These are phyloP conservation scores for Tubulanus polymorphus DNA, from an alignment of 2,888 invertebrate species.

Conservation along the genomic window DNA sequence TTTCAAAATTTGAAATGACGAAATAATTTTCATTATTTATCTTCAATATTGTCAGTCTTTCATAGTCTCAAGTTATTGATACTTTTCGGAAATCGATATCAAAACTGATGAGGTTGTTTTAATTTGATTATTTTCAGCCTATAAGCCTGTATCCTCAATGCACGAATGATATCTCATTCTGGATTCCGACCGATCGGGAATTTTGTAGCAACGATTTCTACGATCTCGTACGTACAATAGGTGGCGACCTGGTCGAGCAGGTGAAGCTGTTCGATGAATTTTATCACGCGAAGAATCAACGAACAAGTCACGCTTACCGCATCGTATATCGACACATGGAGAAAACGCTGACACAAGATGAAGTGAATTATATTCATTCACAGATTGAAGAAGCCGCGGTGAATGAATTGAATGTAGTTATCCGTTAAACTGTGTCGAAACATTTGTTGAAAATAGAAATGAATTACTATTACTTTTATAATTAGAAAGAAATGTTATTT, in stretches of 20 bases:
- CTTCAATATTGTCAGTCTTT: too few relatives aligned
- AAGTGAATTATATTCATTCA: conserved; percentile 80
- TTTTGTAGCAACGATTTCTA: conserved; percentile 60
- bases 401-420: conserved; percentile 55
- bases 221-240: conserved; percentile 82
- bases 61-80: too few relatives aligned
- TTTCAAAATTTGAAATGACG: too few relatives aligned
- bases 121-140: conserved; percentile 60
- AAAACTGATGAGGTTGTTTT: too few relatives aligned
- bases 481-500: too few relatives aligned
- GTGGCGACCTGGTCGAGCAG: conserved; percentile 92
- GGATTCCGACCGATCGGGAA: conserved; percentile 71
- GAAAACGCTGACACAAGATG: conserved; percentile 76
- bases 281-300: conserved; percentile 74
- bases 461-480: too few relatives aligned
- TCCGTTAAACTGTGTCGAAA: too few relatives aligned
- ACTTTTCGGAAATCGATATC: too few relatives aligned
- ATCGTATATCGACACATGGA: conserved; percentile 92
- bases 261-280: conserved; percentile 82
- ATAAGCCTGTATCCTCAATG: conserved; percentile 85
- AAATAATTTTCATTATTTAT: too few relatives aligned
- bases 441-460: too few relatives aligned
- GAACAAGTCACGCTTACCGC: conserved; percentile 82
- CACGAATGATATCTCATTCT: conserved; percentile 90
- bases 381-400: conserved; percentile 64